Evolutionary conservation across 2,113 vertebrate genomes (phyloP).

Genomic region (Halichoeres trimaculatus): DNA sequence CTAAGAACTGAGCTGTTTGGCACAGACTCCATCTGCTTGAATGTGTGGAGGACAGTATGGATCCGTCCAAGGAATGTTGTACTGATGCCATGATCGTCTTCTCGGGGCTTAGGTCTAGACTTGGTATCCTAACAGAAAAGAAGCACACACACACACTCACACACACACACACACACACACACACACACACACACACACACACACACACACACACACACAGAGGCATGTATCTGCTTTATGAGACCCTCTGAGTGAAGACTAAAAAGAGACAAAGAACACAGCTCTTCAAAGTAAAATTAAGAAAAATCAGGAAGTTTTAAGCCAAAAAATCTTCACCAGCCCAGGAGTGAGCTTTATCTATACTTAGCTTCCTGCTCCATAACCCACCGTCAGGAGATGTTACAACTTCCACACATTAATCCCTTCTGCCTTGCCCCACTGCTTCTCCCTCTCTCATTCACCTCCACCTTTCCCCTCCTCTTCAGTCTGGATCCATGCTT

Average conservation of each 20-base stretch:
- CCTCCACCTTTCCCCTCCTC: constrained; percentile 32
- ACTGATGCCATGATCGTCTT: constrained; percentile 48
- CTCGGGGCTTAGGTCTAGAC: constrained; percentile 45
- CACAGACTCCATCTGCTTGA: constrained; percentile 57
- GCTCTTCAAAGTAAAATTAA: constrained; percentile 15
- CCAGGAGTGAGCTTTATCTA: constrained; percentile 15
- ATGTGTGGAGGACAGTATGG: constrained; percentile 64
- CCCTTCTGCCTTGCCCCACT: constrained; percentile 51
- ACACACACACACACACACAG: neutral
- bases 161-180: neutral
- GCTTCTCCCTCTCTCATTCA: constrained; percentile 41
- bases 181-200: neutral
- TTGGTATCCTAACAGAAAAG: constrained; percentile 28
- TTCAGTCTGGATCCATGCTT: constrained; percentile 45
- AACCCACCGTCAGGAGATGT: constrained; percentile 23
- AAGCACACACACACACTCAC: neutral
- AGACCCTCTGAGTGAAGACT: constrained; percentile 13
- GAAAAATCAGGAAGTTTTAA: constrained; percentile 21
- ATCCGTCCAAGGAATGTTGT: constrained; percentile 69
- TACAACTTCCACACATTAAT: constrained; percentile 70
- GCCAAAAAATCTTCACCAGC: constrained; percentile 1
- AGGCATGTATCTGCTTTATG: constrained; percentile 21
- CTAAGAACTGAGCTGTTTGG: constrained; percentile 64
- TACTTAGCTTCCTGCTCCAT: constrained; percentile 11
- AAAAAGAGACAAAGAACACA: constrained; percentile 26